Conservation (phyloP, 2,797 vertebrate species). For the Anolis apletophallus region DNA sequence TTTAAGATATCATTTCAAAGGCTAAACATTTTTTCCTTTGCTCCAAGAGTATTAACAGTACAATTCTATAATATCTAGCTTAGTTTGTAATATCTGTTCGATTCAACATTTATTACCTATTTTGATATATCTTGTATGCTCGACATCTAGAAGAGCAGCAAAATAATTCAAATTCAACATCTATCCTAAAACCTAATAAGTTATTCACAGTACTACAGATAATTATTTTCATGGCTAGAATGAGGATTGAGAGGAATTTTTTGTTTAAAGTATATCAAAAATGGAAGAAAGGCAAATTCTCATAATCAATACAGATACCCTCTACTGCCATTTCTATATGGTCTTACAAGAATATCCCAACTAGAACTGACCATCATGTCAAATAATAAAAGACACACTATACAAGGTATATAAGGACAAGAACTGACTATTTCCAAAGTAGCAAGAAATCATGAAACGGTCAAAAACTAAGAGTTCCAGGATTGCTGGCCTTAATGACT, state of each 20-base stretch:
- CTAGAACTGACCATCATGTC: neutral
- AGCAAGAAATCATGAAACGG: neutral
- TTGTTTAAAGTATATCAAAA: neutral
- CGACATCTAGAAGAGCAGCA: neutral
- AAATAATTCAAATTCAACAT: neutral
- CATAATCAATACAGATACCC: neutral
- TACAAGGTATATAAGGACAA: neutral
- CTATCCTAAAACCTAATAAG: neutral
- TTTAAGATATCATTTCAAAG: neutral
- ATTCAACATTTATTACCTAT: neutral
- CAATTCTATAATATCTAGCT: neutral
- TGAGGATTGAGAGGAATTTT: neutral
- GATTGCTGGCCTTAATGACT: neutral
- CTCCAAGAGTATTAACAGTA: neutral
- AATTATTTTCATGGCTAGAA: neutral
- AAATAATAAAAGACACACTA: neutral
- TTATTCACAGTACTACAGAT: neutral
- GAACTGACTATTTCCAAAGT: neutral
- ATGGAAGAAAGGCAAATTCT: neutral
- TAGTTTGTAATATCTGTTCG: neutral
- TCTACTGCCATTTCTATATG: neutral
- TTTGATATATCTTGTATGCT: neutral
- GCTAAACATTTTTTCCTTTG: neutral
- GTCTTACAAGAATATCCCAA: neutral
- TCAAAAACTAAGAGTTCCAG: neutral